Percentiles rank a stretch among this genome's conserved stretches.
These are phyloP conservation scores for Ischnus inquisitorius DNA, from an alignment of 2,888 invertebrate species.

Conservation along the genomic window DNA sequence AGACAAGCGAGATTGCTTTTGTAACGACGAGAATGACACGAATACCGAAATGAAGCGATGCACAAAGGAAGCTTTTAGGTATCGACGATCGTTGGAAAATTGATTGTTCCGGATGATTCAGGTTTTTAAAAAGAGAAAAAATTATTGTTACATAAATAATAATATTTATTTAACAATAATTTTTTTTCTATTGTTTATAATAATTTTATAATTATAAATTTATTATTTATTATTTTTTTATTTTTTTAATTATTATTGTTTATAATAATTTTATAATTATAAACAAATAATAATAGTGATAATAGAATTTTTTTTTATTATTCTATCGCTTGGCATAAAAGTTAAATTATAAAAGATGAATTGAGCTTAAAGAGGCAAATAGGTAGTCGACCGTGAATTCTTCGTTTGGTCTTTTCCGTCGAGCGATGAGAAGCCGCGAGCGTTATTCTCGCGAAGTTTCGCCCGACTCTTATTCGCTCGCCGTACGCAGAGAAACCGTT, in stretches of 20 bases:
- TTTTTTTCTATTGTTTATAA: no score
- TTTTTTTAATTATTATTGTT: no score
- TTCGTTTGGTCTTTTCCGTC: slow-evolving; percentile 3
- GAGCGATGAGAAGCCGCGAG: slow-evolving; percentile 31
- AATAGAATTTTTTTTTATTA: no score
- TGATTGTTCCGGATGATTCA: not conserved
- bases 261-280: no score
- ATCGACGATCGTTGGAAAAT: not conserved
- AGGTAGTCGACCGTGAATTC: slow-evolving; percentile 27
- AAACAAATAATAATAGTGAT: no score
- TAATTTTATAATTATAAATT: no score
- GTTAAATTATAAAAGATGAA: not conserved
- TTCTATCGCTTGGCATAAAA: no score
- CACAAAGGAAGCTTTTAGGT: not conserved
- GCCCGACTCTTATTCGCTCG: slow-evolving; percentile 24
- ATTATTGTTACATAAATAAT: not conserved
- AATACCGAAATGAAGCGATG: slow-evolving; percentile 25
- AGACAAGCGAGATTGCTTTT: slow-evolving; percentile 8
- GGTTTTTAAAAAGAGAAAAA: not conserved
- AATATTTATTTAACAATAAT: no score
- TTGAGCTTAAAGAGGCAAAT: not conserved
- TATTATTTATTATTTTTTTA: no score
- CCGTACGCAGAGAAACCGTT: slow-evolving; percentile 69
- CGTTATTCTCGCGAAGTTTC: slow-evolving; percentile 41
- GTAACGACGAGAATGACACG: slow-evolving; percentile 13